A percentile compares a stretch with the other conserved stretches of the same genome.
Conservation (phyloP, 2,888 invertebrate species). For the Phyllotreta striolata region DNA sequence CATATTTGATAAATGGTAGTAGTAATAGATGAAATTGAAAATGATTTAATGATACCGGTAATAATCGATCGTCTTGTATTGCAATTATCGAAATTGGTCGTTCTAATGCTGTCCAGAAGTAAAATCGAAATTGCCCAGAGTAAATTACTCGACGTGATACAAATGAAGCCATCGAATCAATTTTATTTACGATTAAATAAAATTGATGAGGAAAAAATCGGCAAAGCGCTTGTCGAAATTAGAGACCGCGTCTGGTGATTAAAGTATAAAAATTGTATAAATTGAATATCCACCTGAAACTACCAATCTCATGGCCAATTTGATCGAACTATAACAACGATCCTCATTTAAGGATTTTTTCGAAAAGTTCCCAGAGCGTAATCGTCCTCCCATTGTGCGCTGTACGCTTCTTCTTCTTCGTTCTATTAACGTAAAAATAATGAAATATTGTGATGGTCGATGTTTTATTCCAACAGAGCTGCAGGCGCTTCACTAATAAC, state of each 20-base stretch:
- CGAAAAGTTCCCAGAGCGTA: conserved; percentile 27
- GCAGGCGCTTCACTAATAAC: conserved; percentile 45
- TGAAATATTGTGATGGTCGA: conserved; percentile 48
- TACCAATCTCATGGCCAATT: conserved; percentile 24
- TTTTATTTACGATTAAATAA: too few relatives aligned
- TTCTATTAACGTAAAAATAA: conserved; percentile 43
- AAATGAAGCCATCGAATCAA: conserved; percentile 12
- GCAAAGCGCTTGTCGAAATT: conserved; percentile 15
- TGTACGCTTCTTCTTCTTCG: conserved; percentile 35
- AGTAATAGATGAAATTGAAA: too few relatives aligned
- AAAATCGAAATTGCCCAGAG: too few relatives aligned
- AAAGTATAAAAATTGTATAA: conserved; percentile 18
- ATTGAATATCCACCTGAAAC: conserved; percentile 23
- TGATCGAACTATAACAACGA: conserved; percentile 30
- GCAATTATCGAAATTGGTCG: too few relatives aligned
- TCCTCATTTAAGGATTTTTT: conserved; percentile 28
- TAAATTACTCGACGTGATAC: too few relatives aligned
- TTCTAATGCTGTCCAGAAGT: too few relatives aligned
- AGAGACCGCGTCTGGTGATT: conserved; percentile 15
- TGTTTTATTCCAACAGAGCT: conserved; percentile 44
- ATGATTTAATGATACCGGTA: too few relatives aligned
- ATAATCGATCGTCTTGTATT: too few relatives aligned
- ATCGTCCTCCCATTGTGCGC: conserved; percentile 33
- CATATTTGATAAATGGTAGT: too few relatives aligned
- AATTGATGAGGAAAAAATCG: conserved; percentile 4